Percentiles rank a stretch among this genome's conserved stretches.
Conservation (phyloP, 2,113 vertebrate species). For the Phalacrocorax aristotelis region DNA sequence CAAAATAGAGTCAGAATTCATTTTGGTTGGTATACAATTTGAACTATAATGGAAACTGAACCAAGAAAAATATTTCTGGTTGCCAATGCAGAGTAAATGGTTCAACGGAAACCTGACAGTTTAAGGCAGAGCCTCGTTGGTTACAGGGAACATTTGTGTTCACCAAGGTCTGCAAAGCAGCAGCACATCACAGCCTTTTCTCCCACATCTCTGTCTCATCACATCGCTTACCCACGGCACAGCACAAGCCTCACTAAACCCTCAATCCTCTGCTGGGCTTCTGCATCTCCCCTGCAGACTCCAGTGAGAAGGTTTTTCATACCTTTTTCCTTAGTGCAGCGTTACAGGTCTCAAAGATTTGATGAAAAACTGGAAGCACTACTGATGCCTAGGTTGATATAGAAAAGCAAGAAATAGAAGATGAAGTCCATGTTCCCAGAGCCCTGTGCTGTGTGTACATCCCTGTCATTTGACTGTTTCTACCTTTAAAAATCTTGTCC, state of each 20-base stretch:
- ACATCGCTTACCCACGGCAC: accelerated
- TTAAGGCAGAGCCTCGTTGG: accelerated
- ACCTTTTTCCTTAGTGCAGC: neutral
- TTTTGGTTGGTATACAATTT: neutral
- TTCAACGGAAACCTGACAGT: neutral
- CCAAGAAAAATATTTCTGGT: neutral
- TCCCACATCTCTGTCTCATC: accelerated
- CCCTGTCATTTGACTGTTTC: neutral
- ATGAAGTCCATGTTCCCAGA: neutral
- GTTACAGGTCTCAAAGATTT: neutral
- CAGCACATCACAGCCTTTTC: neutral
- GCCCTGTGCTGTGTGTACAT: accelerated
- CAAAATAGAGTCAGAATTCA: neutral
- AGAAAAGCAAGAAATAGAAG: neutral
- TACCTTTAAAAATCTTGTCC: neutral
- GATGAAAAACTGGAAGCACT: neutral
- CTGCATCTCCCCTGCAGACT: neutral
- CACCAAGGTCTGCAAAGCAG: accelerated
- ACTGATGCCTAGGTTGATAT: accelerated
- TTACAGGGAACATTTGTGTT: neutral
- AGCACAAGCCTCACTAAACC: neutral
- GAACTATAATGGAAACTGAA: neutral
- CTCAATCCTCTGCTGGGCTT: accelerated
- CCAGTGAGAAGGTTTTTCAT: accelerated
- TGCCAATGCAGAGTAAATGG: neutral